Base-by-base conservation (phyloP, 2,888 invertebrate genomes). In the Myopa tessellatipennis region DNA sequence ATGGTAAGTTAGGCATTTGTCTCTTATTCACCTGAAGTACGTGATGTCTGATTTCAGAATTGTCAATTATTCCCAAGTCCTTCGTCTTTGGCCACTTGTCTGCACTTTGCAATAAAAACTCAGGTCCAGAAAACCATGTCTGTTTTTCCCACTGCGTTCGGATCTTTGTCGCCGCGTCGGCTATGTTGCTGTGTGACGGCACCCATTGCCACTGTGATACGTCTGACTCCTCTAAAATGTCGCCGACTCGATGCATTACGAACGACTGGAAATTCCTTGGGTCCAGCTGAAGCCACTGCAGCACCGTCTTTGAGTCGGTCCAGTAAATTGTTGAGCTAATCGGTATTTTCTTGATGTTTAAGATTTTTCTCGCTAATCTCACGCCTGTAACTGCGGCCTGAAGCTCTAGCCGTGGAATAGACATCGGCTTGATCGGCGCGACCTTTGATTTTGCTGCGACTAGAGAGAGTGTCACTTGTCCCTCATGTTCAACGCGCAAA, bases 361-460 rank as follows among this genome's bases (percentile, higher is more conserved):
- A 18, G n/a, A 61, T 26, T 7, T 14, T 61, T 8, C n/a, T 61
- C 18, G 61, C 61, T 4, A 71, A 18, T 18, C 70, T 52, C 5
- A 26, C 16, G 10, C 70, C 70, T 5, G 55, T 26, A 3, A 71
- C 70, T 0, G 72, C 72, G 40, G 72, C 72, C 60, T 40, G 61
- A 18, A 72, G 60, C 36, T 72, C 72, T 16, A 72, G 16, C 8
- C 72, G 72, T 5, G 72, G 60, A 38, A 71, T 71, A 16, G 68
- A 45, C 4, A 68, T 40, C 4, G 34, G 16, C 55, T 71, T 34
- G 10, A 58, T n/a, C 14, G 58, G 65, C 3, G 74, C 50, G 16
- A 10, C n/a, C 8, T 50, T 74, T 4, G 63, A 45, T 65, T 74
- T 74, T 10, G 58, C 12, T 6, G 34, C 63, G 1, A 74, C 40